Percentiles rank a stretch among this genome's conserved stretches.
Evolutionary conservation across 2,888 invertebrate genomes (phyloP).

Genomic region (Rhogogaster chlorosoma): DNA sequence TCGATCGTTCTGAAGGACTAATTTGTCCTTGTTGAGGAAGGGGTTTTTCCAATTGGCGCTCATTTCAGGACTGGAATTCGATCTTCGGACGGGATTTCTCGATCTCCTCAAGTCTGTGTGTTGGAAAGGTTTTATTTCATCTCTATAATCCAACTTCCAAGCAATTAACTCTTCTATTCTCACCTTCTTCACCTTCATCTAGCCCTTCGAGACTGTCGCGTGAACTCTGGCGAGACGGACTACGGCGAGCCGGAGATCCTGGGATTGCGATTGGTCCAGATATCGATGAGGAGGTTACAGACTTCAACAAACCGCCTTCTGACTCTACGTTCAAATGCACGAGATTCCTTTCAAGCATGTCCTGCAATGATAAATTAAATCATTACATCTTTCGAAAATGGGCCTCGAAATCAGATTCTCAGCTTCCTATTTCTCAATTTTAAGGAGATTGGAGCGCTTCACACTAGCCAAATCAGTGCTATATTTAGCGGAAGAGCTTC

Average conservation of each 20-base stretch:
- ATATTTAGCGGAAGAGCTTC: too few species aligned
- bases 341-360: constrained; percentile 65
- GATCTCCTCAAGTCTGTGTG: constrained; percentile 79
- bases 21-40: constrained; percentile 80
- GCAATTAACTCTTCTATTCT: not conserved
- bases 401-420: not conserved
- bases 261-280: constrained; percentile 78
- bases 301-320: constrained; percentile 62
- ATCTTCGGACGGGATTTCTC: constrained; percentile 91
- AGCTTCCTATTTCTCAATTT: not conserved
- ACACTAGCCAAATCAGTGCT: too few species aligned
- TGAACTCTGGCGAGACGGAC: constrained; percentile 80
- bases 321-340: constrained; percentile 68
- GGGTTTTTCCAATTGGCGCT: constrained; percentile 91
- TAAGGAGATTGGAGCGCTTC: too few species aligned
- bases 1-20: constrained; percentile 69
- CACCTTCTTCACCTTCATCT: constrained; percentile 79
- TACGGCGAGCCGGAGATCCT: constrained; percentile 76
- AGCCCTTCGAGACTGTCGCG: constrained; percentile 80
- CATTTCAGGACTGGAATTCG: constrained; percentile 96
- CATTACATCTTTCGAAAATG: not conserved
- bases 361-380: constrained; percentile 58
- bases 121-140: constrained; percentile 4
- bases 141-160: constrained; percentile 52
- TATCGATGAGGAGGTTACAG: constrained; percentile 66